Evolutionary conservation across 2,113 vertebrate species (phyloP), one percentile per base, ranked within the genome.

Genomic region (Siniperca chuatsi): DNA sequence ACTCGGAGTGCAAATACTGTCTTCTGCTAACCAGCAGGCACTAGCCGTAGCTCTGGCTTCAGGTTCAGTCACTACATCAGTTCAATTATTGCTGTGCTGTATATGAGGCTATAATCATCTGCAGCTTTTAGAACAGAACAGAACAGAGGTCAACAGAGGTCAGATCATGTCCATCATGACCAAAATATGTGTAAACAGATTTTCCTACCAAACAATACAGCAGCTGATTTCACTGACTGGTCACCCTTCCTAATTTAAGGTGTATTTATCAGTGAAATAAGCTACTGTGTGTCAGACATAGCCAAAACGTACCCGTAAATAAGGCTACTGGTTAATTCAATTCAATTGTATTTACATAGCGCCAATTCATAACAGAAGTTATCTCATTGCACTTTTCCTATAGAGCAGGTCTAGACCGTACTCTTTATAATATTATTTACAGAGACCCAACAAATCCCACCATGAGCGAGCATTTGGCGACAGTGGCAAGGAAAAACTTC

Each of bases 41-140:
- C 21, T 96, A 61, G 97, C 97, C 0, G 93, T 97, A 0, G 97
- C 97, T 54, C 94, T 97, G 61, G 97, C 97, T 23, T 95, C 97
- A 96, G 97, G 97, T 98, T 73, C 50, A 18, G 4, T 35, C 44
- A 58, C 20, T 42, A 25, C 52, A 20, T 52, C 1, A 4, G 8
- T 66, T 10, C 1, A 1, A 16, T 29, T n/a, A 12, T 33, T 60
- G 2, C 58, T 50, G 6, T 61, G 21, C 6, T 70, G 13, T 33
- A 6, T 29, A 29, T 61, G 21, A 82, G 13, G 7, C 11, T 60
- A 7, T 20, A 12, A 46, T 33, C 52, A 50, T 25, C 42, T 57
- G 6, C 33, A 55, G 11, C 11, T 42, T 50, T 42, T 23, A 29
- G 40, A 10, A 33, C n/a, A 78, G 66, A 84, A 16, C 50, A 33